Conservation (phyloP, 2,113 vertebrate species). For the Tyto alba region DNA sequence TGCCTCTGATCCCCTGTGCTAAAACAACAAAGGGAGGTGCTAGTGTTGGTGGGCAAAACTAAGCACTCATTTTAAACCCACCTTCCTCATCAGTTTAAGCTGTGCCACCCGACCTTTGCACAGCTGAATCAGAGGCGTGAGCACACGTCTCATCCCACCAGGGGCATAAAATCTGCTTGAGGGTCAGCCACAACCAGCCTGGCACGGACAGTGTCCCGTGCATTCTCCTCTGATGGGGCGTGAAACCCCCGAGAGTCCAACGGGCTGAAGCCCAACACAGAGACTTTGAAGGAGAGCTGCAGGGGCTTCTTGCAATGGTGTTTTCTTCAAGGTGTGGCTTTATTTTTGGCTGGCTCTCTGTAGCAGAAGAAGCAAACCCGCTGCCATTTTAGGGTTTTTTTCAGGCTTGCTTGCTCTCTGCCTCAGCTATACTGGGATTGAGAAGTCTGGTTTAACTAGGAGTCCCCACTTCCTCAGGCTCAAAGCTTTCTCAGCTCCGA, state of each 20-base stretch:
- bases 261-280: not conserved
- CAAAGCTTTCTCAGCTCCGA: not conserved
- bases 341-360: not conserved
- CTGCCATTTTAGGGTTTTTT: not conserved
- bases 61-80: not conserved
- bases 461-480: not conserved
- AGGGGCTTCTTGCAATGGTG: not conserved
- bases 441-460: not conserved
- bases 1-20: accelerated
- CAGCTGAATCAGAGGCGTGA: not conserved
- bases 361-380: not conserved
- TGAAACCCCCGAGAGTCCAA: not conserved
- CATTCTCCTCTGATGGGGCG: accelerated
- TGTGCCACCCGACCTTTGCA: not conserved
- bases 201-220: not conserved
- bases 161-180: not conserved
- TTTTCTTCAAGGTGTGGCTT: not conserved
- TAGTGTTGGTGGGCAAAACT: not conserved
- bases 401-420: not conserved
- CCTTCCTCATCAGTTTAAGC: not conserved
- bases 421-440: not conserved
- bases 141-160: not conserved
- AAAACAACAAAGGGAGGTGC: not conserved
- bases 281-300: not conserved
- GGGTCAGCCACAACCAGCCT: accelerated